Evolutionary conservation across 1,140 invertebrate species (phyloP).

Genomic region (Parasteatoda tepidariorum): DNA sequence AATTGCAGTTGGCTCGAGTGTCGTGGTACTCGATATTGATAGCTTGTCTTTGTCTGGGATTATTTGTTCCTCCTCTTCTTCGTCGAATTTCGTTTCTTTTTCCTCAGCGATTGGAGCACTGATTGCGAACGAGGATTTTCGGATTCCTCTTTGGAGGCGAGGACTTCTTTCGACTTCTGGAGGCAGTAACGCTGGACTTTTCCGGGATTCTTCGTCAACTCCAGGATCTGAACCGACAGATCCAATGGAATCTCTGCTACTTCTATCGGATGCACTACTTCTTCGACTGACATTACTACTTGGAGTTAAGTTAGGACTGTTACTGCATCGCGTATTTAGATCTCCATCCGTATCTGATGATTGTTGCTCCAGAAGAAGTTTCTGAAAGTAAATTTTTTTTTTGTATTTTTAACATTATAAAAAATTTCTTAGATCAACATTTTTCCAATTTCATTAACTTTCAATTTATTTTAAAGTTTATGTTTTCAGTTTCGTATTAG

Average conservation of each 20-base stretch:
- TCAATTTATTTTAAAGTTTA: too few relatives aligned
- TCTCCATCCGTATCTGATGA: constrained; percentile 19
- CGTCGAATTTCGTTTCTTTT: constrained; percentile 31
- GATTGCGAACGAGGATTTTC: constrained; percentile 42
- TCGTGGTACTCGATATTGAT: neutral
- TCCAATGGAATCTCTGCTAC: constrained; percentile 24
- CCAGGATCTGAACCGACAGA: constrained; percentile 26
- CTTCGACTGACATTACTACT: constrained; percentile 37
- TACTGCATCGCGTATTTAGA: neutral
- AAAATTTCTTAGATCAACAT: too few relatives aligned
- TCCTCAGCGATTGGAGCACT: constrained; percentile 47
- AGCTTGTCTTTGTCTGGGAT: too few relatives aligned
- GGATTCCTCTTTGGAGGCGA: constrained; percentile 4
- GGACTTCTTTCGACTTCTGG: constrained; percentile 36
- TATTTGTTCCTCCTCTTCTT: constrained; percentile 33
- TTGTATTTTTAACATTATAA: too few relatives aligned
- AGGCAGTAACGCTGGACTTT: constrained; percentile 26
- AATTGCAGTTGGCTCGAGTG: neutral
- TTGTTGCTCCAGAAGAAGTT: constrained; percentile 51
- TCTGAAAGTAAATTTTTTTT: constrained; percentile 9
- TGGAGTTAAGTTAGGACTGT: constrained; percentile 36
- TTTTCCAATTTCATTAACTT: too few relatives aligned
- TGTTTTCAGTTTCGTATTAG: too few relatives aligned
- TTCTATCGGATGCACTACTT: constrained; percentile 31
- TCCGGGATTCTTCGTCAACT: constrained; percentile 15